Evolutionary conservation across 2,888 invertebrate genomes (phyloP).

Genomic region (Brenthis daphne): DNA sequence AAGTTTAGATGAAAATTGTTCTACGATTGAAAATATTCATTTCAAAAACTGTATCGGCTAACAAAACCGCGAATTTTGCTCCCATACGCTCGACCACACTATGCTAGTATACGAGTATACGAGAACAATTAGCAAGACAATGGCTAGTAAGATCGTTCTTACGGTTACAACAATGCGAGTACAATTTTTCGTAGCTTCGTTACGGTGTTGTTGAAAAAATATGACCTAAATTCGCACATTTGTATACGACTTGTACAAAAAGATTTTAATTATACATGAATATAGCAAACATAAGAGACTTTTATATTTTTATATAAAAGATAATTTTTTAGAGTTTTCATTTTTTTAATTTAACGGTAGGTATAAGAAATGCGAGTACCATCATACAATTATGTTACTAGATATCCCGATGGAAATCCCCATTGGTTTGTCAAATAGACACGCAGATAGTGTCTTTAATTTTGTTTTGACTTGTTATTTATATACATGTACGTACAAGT

Average conservation of each 20-base stretch:
- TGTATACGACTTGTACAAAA: slow-evolving; percentile 9
- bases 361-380: too few species aligned
- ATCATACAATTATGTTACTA: too few species aligned
- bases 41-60: slow-evolving; percentile 5
- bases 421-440: too few species aligned
- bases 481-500: too few species aligned
- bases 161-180: slow-evolving; percentile 29
- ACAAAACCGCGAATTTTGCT: neutral
- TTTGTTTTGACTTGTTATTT: too few species aligned
- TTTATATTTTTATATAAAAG: neutral
- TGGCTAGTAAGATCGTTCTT: slow-evolving; percentile 26
- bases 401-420: too few species aligned
- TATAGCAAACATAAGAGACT: neutral
- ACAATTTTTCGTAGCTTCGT: slow-evolving; percentile 22
- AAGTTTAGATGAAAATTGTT: neutral
- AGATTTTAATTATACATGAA: slow-evolving; percentile 15
- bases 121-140: slow-evolving; percentile 31
- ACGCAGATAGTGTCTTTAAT: too few species aligned
- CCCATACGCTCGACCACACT: neutral
- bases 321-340: too few species aligned
- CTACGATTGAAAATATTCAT: slow-evolving; percentile 13
- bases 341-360: too few species aligned
- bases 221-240: slow-evolving; percentile 25
- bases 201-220: slow-evolving; percentile 15
- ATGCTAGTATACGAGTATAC: slow-evolving; percentile 10